These are phyloP conservation scores for Cerceris rybyensis DNA, from an alignment of 2,888 invertebrate species.

Conservation along the genomic window DNA sequence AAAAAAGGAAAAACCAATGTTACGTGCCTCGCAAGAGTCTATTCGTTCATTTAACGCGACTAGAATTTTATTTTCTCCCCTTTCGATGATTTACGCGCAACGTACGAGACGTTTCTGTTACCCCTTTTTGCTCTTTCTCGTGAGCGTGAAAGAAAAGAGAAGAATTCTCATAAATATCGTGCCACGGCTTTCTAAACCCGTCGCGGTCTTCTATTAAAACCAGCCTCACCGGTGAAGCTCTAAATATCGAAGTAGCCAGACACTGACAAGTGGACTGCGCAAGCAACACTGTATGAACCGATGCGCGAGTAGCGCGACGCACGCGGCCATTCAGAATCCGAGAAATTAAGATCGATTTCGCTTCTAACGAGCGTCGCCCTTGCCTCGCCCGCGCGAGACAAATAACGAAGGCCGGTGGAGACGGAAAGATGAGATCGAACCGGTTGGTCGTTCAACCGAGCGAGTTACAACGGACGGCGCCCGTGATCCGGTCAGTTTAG, in stretches of 20 bases:
- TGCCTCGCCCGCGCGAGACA: constrained; percentile 18
- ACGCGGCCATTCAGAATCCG: constrained; percentile 23
- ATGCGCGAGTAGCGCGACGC: constrained; percentile 25
- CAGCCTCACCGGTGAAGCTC: background rate
- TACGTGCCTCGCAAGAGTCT: too few species aligned
- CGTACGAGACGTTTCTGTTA: constrained; percentile 1
- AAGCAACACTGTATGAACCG: constrained; percentile 12
- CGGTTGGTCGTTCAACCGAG: constrained; percentile 59
- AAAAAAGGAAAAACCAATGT: too few species aligned
- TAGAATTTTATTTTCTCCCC: constrained; percentile 12
- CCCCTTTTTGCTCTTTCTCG: background rate
- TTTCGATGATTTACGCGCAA: constrained; percentile 33
- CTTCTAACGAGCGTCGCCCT: constrained; percentile 46
- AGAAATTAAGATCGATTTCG: constrained; percentile 56
- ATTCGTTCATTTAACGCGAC: too few species aligned
- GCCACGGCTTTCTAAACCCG: constrained; percentile 37
- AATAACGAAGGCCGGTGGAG: constrained; percentile 41
- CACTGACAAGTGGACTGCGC: constrained; percentile 37
- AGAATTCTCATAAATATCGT: constrained; percentile 39
- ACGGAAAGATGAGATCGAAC: constrained; percentile 54
- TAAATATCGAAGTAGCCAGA: constrained; percentile 25
- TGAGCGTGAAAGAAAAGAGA: background rate
- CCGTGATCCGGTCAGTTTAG: constrained; percentile 59
- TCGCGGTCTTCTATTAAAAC: background rate
- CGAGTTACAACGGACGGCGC: constrained; percentile 45